phyloP scores from a whole-genome alignment of 2,888 invertebrate genomes.

The Agrilus biguttatus region DNA sequence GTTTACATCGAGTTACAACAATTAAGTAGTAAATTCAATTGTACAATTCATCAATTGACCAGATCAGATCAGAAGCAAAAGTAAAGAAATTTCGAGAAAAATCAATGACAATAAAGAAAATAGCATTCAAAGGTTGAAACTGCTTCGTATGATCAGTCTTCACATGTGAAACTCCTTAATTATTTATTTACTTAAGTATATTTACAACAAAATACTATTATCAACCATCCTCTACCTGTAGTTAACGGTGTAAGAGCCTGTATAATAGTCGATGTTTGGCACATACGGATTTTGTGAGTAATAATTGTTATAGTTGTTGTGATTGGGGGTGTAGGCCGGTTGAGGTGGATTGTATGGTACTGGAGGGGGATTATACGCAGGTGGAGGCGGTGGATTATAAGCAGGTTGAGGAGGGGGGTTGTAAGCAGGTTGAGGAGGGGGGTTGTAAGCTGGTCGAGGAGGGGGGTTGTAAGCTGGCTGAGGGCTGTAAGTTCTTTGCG shows the following conservation, averaged over 20 bases:
- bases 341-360: conserved; percentile 18
- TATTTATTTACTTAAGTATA: neutral
- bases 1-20: no score
- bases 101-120: no score
- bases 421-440: conserved; percentile 11
- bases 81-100: no score
- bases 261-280: conserved; percentile 50
- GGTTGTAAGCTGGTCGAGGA: conserved; percentile 14
- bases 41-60: no score
- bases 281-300: conserved; percentile 7
- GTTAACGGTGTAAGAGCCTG: conserved; percentile 65
- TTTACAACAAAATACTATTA: neutral
- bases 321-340: conserved; percentile 2
- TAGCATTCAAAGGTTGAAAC: no score
- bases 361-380: conserved; percentile 13
- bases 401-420: conserved; percentile 19
- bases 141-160: no score
- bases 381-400: conserved; percentile 15
- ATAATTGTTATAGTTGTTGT: conserved; percentile 7
- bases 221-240: conserved; percentile 28
- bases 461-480: conserved; percentile 11
- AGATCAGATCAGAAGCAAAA: no score
- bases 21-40: no score
- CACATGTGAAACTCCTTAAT: no score
- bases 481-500: conserved; percentile 9